Base-by-base conservation (phyloP, 2,113 vertebrate genomes). In the Corydoras sp. region DNA sequence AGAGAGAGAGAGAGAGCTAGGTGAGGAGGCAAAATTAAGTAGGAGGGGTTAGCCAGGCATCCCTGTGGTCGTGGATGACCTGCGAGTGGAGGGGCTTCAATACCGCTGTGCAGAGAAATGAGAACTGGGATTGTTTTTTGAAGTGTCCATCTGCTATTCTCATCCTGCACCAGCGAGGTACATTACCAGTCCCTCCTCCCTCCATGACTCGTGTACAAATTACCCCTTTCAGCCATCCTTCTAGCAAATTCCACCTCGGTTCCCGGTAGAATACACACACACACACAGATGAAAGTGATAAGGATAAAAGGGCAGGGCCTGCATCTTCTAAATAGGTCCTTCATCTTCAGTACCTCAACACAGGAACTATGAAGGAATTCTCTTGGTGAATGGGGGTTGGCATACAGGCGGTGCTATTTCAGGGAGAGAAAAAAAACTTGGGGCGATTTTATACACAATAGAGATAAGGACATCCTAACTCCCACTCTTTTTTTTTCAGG, bases 141-240 rank as follows among this genome's bases (percentile, higher is more conserved):
- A 85, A 83, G 78, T 80, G 77, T 82, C 79, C 79, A 10, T 82
- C 79, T 78, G 49, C 59, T 8, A 58, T 73, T 71, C 67, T 61
- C 65, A 35, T 54, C 43, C 8, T 56, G 12, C 13, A 59, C 48
- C 31, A 56, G 18, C 59, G 15, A 51, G 12, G 5, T 8, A 24
- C 29, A 18, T 60, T 69, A 12, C 54, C 53, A 60, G 51, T 5
- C 50, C 55, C 53, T n/a, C 49, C 58, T 49, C 18, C 32, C 35
- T 32, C 15, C 18, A 18, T n/a, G 15, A 65, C 62, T 31, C 55
- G 29, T 12, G 9, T 59, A 55, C n/a, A 67, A 62, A 66, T 53
- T 64, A 60, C 63, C 30, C 61, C 51, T 77, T 69, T 76, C 76
- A 65, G 61, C 71, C 60, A 80, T 66, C 74, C 69, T 67, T 55